Base-by-base conservation (phyloP, 2,797 vertebrate species). In the Siniperca undulata region DNA sequence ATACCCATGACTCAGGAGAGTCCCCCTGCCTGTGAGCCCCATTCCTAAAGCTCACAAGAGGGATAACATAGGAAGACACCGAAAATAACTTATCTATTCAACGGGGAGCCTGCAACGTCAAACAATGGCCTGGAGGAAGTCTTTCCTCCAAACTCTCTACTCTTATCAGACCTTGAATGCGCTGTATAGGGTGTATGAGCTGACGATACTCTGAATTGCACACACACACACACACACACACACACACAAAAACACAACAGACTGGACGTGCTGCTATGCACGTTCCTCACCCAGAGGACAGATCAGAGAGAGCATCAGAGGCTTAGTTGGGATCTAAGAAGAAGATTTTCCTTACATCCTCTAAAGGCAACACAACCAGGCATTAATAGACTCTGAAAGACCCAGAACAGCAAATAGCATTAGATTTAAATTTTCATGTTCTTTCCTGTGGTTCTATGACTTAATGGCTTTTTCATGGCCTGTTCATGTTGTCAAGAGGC, bases 91-190 rank as follows among this genome's bases (percentile, higher is more conserved):
- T 88, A 84, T 90, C 83, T 86, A 19, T 86, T 66, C 74, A 60
- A 34, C 27, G 4, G 83, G 85, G 85, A 83, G 81, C 56, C 74
- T 80, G 78, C 52, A 48, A 46, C 38, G 5, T 3, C 62, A 83
- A 90, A 93, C 92, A 94, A 93, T 93, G 77, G 87, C 59, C 65
- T 6, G 30, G 69, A 89, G 91, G 91, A 89, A 91, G 91, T 82
- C 75, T 90, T 86, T 87, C 82, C 80, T 89, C 74, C 17, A 1
- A 84, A 74, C 64, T 79, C 73, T 85, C 61, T n/a, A 8, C 74
- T 84, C 53, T 85, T 88, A 89, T 91, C 84, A 74, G 66, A 67
- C 78, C 13, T 16, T 69, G 74, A 85, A 85, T 71, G 68, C 48
- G n/a, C 66, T 68, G 69, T 16, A 42, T 56, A 52, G 68, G 6